These are phyloP conservation scores for Onychorhynchus coronatus DNA, from an alignment of 2,113 vertebrate genomes.

Conservation along the genomic window DNA sequence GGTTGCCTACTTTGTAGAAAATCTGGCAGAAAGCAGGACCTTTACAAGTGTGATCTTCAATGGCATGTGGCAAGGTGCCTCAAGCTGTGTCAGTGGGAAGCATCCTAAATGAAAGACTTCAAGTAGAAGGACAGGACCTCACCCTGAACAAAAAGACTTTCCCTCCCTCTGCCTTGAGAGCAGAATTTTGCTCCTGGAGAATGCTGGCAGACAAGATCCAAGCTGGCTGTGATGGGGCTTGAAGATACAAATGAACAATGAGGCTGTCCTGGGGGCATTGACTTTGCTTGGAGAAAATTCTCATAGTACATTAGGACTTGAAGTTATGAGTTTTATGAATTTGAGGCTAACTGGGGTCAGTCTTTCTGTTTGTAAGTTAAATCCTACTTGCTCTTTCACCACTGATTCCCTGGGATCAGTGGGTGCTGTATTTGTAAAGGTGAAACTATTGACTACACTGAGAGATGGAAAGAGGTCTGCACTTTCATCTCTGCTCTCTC, in stretches of 20 bases:
- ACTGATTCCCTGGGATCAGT: background rate
- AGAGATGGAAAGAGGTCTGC: background rate
- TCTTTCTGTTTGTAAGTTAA: background rate
- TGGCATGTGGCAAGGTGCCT: background rate
- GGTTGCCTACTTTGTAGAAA: background rate
- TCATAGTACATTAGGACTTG: background rate
- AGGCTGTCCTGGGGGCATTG: background rate
- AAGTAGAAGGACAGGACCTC: background rate
- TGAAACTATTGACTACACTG: background rate
- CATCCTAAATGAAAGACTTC: background rate
- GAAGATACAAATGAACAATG: conserved; percentile 5
- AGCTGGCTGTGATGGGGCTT: background rate
- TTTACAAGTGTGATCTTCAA: background rate
- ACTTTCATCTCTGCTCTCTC: background rate
- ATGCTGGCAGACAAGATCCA: background rate
- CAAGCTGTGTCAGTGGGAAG: background rate
- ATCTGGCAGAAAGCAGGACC: background rate
- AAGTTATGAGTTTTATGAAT: conserved; percentile 22
- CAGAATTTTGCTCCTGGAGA: background rate
- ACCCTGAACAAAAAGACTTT: background rate
- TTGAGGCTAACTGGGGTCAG: background rate
- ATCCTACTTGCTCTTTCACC: background rate
- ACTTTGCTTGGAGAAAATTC: conserved; percentile 13
- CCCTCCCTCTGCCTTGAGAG: background rate
- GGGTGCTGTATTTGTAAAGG: background rate